These are phyloP conservation scores for Anthophora plumipes DNA, from an alignment of 2,888 invertebrate species.

Conservation along the genomic window DNA sequence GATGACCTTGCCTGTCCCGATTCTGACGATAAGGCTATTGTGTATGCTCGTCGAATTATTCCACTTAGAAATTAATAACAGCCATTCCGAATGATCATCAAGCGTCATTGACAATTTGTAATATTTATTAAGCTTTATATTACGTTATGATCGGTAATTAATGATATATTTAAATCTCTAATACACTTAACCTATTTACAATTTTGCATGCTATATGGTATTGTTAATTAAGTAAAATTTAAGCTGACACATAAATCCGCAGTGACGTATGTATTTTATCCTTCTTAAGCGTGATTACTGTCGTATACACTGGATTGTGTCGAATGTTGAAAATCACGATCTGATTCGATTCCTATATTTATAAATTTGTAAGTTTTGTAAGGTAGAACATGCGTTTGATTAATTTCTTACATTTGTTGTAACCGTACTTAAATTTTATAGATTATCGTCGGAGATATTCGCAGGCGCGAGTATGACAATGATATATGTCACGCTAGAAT, in stretches of 20 bases:
- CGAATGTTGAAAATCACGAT: background rate
- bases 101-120: background rate
- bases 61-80: background rate
- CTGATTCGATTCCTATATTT: background rate
- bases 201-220: background rate
- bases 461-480: slow-evolving; percentile 16
- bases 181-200: too few species aligned
- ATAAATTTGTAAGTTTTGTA: background rate
- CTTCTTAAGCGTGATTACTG: background rate
- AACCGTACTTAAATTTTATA: background rate
- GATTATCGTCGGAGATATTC: background rate
- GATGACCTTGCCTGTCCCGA: slow-evolving; percentile 52
- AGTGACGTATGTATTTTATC: background rate
- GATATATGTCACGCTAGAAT: slow-evolving; percentile 10
- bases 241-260: background rate
- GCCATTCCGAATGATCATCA: background rate
- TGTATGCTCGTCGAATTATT: background rate
- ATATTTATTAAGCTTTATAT: background rate
- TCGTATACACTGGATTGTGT: background rate
- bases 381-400: background rate
- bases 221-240: background rate
- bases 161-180: too few species aligned
- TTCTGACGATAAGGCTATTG: slow-evolving; percentile 33
- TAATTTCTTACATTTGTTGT: background rate
- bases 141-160: too few species aligned